These are phyloP conservation scores for Ennomos quercinarius DNA, from an alignment of 2,888 invertebrate species.

Conservation along the genomic window DNA sequence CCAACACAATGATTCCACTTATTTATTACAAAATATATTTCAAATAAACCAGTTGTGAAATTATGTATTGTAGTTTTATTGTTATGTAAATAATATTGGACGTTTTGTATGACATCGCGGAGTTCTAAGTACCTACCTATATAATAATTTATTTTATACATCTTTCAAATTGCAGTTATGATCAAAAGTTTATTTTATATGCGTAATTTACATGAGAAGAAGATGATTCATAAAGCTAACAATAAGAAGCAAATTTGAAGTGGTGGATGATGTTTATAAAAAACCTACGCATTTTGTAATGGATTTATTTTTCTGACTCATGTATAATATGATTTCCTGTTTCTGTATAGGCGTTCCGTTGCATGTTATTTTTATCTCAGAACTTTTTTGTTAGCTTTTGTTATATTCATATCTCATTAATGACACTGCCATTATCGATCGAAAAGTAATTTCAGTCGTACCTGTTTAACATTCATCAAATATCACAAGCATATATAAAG, in stretches of 20 bases:
- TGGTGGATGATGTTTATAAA: slow-evolving; percentile 10
- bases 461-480: too few relatives aligned
- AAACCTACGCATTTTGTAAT: slow-evolving; percentile 16
- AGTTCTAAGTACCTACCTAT: slow-evolving; percentile 3
- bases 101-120: slow-evolving; percentile 27
- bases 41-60: slow-evolving; percentile 50
- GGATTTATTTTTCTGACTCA: slow-evolving; percentile 1
- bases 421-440: too few relatives aligned
- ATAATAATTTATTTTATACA: slow-evolving; percentile 26
- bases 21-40: slow-evolving; percentile 52
- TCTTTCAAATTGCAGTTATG: slow-evolving; percentile 36
- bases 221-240: slow-evolving; percentile 28
- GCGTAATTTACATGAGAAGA: slow-evolving; percentile 23
- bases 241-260: slow-evolving; percentile 24
- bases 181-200: slow-evolving; percentile 30
- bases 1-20: slow-evolving; percentile 49
- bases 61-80: slow-evolving; percentile 40
- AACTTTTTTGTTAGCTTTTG: too few relatives aligned
- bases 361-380: too few relatives aligned
- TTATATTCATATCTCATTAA: too few relatives aligned
- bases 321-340: slow-evolving; percentile 13
- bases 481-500: too few relatives aligned
- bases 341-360: too few relatives aligned
- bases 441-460: too few relatives aligned
- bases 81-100: slow-evolving; percentile 42